These are phyloP conservation scores for Urocitellus parryii DNA, from an alignment of 2,113 vertebrate genomes.

Conservation along the genomic window DNA sequence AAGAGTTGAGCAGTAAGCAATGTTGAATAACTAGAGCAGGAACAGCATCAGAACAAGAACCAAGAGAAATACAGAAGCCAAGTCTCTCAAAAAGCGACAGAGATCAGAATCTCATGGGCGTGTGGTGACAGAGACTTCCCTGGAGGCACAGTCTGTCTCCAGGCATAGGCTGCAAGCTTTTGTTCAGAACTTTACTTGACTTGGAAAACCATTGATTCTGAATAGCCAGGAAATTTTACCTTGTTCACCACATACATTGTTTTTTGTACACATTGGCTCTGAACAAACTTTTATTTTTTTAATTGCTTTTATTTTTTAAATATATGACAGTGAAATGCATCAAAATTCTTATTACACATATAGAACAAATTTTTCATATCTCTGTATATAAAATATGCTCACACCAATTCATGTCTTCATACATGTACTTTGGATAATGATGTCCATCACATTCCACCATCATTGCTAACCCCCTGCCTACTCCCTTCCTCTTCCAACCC, in stretches of 20 bases:
- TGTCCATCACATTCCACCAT: too few relatives aligned
- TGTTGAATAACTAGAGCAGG: background rate
- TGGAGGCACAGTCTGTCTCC: background rate
- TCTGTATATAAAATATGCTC: too few relatives aligned
- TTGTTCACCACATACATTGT: background rate
- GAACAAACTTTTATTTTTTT: background rate
- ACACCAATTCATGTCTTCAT: too few relatives aligned
- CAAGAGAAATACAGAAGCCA: background rate
- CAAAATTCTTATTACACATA: too few relatives aligned
- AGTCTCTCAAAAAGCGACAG: background rate
- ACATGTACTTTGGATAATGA: too few relatives aligned
- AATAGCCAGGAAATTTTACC: background rate
- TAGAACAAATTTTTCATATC: too few relatives aligned
- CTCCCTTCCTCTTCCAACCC: too few relatives aligned
- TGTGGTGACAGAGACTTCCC: background rate
- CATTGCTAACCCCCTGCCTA: too few relatives aligned
- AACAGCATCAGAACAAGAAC: conserved; percentile 29
- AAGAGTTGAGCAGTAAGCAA: conserved; percentile 39
- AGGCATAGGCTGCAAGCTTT: background rate
- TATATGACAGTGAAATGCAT: too few relatives aligned
- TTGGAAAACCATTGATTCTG: background rate
- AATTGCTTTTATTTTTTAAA: too few relatives aligned
- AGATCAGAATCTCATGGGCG: background rate
- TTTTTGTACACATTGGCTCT: background rate
- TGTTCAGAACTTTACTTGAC: background rate